phyloP scores from a whole-genome alignment of 2,888 invertebrate genomes.

The Coenonympha glycerion region DNA sequence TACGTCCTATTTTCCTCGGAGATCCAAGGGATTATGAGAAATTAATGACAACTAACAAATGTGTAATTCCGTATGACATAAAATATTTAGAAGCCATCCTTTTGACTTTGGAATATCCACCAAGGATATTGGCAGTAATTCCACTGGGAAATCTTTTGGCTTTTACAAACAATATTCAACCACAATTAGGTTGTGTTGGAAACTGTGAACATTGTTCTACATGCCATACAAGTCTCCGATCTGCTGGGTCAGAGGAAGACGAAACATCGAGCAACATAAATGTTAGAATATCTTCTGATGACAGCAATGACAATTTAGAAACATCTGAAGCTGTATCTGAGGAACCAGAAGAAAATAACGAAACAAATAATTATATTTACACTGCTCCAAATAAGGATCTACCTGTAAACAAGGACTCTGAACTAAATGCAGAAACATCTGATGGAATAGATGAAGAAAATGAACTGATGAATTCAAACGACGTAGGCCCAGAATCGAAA shows the following conservation, averaged over 20 bases:
- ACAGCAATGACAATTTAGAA: not conserved
- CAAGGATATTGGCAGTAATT: slow-evolving; percentile 46
- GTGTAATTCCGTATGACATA: slow-evolving; percentile 25
- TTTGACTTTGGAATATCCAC: slow-evolving; percentile 39
- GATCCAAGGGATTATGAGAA: slow-evolving; percentile 34
- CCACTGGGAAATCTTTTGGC: slow-evolving; percentile 40
- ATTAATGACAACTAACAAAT: slow-evolving; percentile 24
- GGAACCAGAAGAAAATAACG: not conserved
- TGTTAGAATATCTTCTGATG: not conserved
- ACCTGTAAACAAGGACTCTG: not conserved
- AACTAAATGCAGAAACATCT: no score
- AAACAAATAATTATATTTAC: not conserved
- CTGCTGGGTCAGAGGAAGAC: not conserved
- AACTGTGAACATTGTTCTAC: no score
- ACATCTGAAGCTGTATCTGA: not conserved
- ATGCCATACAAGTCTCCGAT: not conserved
- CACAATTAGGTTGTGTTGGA: no score
- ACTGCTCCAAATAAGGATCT: not conserved
- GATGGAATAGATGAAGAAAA: no score
- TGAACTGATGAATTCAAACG: no score
- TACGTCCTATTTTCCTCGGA: slow-evolving; percentile 49
- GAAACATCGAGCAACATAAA: not conserved
- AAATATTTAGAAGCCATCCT: slow-evolving; percentile 45
- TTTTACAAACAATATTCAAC: no score
- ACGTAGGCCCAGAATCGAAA: not conserved